Conservation (phyloP, 2,888 invertebrate species). For the Sycophila texana region DNA sequence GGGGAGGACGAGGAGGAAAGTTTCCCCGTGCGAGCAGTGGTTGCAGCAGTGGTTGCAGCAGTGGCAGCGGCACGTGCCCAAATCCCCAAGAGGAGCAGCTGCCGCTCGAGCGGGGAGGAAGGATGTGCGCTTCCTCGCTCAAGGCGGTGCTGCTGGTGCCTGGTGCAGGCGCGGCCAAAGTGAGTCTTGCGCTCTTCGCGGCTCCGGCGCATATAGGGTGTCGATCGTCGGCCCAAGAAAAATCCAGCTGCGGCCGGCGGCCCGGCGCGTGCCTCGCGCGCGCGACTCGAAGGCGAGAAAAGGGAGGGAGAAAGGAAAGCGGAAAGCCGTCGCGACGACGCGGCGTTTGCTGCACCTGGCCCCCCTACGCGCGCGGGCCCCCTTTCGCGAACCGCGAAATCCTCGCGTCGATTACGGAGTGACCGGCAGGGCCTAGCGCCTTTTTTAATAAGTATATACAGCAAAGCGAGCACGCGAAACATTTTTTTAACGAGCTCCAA, state of each 20-base stretch:
- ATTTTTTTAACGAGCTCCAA: not conserved
- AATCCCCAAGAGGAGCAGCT: conserved; percentile 70
- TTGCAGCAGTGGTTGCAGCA: conserved; percentile 50
- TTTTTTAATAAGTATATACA: too few relatives aligned
- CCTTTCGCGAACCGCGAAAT: too few relatives aligned
- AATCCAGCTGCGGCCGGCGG: not conserved
- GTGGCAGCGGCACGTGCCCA: conserved; percentile 73
- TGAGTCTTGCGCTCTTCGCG: conserved; percentile 17
- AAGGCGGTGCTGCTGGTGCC: not conserved
- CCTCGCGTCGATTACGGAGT: too few relatives aligned
- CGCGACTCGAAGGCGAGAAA: too few relatives aligned
- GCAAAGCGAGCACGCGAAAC: conserved; percentile 10
- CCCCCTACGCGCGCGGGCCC: not conserved
- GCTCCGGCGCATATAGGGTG: not conserved
- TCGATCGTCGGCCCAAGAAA: not conserved
- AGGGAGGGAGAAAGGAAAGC: too few relatives aligned
- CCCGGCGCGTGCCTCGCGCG: not conserved
- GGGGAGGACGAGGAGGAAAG: too few relatives aligned
- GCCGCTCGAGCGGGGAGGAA: conserved; percentile 60
- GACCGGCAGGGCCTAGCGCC: too few relatives aligned
- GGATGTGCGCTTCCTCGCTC: conserved; percentile 66
- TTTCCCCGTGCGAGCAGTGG: not conserved
- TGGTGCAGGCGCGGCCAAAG: too few relatives aligned
- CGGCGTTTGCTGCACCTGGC: not conserved
- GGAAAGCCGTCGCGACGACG: too few relatives aligned